phyloP scores from a whole-genome alignment of 1,140 invertebrate genomes.

The Acromyrmex charruanus region DNA sequence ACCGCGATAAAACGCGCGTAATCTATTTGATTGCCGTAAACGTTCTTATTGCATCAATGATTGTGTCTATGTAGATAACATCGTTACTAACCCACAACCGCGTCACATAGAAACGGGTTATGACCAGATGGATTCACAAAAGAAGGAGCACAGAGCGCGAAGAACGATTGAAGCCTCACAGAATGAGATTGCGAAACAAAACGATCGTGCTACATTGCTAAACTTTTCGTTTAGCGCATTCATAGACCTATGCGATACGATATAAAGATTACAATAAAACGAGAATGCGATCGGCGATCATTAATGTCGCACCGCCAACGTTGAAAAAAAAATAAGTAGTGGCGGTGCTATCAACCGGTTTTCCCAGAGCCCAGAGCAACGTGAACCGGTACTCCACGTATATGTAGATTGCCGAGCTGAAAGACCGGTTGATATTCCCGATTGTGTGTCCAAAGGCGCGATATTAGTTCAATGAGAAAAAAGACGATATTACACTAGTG shows the following conservation, averaged over 20 bases:
- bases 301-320: slow-evolving; percentile 60
- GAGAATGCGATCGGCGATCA: slow-evolving; percentile 55
- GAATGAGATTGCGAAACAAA: slow-evolving; percentile 37
- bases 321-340: slow-evolving; percentile 60
- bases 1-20: slow-evolving; percentile 62
- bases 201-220: slow-evolving; percentile 43
- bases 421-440: slow-evolving; percentile 58
- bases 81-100: slow-evolving; percentile 59
- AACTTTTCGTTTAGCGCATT: slow-evolving; percentile 49
- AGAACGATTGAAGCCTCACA: slow-evolving; percentile 45
- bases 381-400: slow-evolving; percentile 66
- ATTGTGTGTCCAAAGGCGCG: slow-evolving; percentile 53
- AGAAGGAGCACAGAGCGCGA: slow-evolving; percentile 48
- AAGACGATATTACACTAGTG: slow-evolving; percentile 10
- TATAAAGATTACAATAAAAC: slow-evolving; percentile 32
- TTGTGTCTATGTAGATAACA: slow-evolving; percentile 69
- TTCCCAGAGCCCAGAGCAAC: slow-evolving; percentile 48
- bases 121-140: slow-evolving; percentile 42
- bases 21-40: slow-evolving; percentile 70
- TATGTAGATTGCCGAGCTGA: slow-evolving; percentile 62
- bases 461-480: slow-evolving; percentile 62
- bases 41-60: slow-evolving; percentile 73
- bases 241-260: slow-evolving; percentile 4
- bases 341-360: slow-evolving; percentile 63
- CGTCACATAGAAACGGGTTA: slow-evolving; percentile 64